These are phyloP conservation scores for Heteractis magnifica DNA, from an alignment of 92 coral and sea anemone genomes.

Conservation along the genomic window DNA sequence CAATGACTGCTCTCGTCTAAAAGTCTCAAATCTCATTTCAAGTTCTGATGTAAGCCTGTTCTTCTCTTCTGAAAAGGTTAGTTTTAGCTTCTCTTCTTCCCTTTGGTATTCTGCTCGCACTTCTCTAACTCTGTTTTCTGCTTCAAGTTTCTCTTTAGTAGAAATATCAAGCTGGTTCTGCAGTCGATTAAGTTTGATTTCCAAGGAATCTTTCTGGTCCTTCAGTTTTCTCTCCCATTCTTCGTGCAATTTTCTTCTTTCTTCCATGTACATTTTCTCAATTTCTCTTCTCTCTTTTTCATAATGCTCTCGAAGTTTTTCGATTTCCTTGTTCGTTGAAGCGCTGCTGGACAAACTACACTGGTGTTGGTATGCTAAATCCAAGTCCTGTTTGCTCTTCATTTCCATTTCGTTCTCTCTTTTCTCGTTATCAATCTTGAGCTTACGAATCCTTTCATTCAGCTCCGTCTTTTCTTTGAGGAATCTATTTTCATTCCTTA, in stretches of 20 bases:
- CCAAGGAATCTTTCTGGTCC: constrained; percentile 28
- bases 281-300: constrained; percentile 49
- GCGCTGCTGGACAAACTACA: constrained; percentile 1
- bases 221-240: constrained; percentile 39
- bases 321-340: constrained; percentile 25
- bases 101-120: background rate
- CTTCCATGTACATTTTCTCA: constrained; percentile 36
- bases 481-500: background rate
- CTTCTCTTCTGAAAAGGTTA: constrained; percentile 12
- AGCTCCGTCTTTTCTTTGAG: background rate
- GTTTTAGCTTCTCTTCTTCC: constrained; percentile 2
- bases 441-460: background rate
- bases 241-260: constrained; percentile 16
- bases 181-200: constrained; percentile 18
- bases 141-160: constrained; percentile 44
- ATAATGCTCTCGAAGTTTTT: constrained; percentile 32
- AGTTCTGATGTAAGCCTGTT: constrained; percentile 1
- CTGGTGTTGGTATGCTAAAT: background rate
- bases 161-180: constrained; percentile 34
- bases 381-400: background rate
- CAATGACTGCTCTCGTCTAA: constrained; percentile 7
- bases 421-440: constrained; percentile 27
- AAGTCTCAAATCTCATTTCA: constrained; percentile 12
- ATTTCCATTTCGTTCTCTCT: constrained; percentile 7
- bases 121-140: constrained; percentile 7